Conservation (phyloP, 2,888 invertebrate species). For the Barypeithes pellucidus region DNA sequence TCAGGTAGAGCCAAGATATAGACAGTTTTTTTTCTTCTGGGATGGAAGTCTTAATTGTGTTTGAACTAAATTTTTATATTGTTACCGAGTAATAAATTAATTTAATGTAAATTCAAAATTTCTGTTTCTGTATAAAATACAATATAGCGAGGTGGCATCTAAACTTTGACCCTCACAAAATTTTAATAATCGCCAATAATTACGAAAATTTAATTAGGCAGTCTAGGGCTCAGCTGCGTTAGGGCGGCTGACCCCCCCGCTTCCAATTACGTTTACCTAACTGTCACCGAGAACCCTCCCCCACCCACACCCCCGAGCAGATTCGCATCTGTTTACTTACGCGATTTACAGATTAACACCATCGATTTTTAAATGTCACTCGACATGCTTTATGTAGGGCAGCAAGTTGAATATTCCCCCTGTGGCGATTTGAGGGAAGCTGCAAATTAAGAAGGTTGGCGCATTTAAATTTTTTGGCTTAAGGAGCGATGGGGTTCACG, state of each 20-base stretch:
- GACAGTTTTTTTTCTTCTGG: too few relatives aligned
- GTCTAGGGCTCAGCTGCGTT: constrained; percentile 57
- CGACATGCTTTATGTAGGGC: constrained; percentile 44
- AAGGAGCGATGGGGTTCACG: too few relatives aligned
- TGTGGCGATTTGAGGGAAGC: constrained; percentile 13
- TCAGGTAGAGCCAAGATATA: too few relatives aligned
- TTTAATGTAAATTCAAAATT: not conserved
- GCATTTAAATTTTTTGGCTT: too few relatives aligned
- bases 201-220: constrained; percentile 58
- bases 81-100: too few relatives aligned
- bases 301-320: constrained; percentile 43
- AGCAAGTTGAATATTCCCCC: constrained; percentile 15
- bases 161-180: constrained; percentile 12
- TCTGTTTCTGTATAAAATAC: constrained; percentile 4
- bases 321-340: constrained; percentile 60
- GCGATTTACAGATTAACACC: constrained; percentile 55
- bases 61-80: too few relatives aligned
- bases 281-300: constrained; percentile 45
- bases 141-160: not conserved
- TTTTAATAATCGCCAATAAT: constrained; percentile 48
- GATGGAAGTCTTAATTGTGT: too few relatives aligned
- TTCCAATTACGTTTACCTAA: constrained; percentile 55
- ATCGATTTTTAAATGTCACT: constrained; percentile 54
- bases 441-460: constrained; percentile 4
- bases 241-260: constrained; percentile 49